phyloP scores from a whole-genome alignment of 1,140 invertebrate genomes.

The Apis dorsata region DNA sequence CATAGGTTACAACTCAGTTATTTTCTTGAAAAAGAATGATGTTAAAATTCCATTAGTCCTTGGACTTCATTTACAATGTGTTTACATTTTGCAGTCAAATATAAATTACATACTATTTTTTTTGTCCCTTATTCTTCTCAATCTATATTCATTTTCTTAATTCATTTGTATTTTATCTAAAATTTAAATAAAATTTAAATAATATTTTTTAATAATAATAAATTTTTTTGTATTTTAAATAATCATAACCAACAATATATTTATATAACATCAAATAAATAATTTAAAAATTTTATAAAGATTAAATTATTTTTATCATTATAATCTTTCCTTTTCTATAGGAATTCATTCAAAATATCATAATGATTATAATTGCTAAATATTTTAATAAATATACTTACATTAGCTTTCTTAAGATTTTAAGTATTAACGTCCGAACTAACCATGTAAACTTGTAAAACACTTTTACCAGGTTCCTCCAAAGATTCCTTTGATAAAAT shows the following conservation, averaged over 20 bases:
- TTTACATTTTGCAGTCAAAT: background rate
- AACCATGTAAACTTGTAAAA: constrained; percentile 78
- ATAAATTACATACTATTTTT: background rate
- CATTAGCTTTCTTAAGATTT: constrained; percentile 53
- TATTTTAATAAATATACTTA: constrained; percentile 66
- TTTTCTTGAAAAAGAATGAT: too few species aligned
- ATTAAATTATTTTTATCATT: constrained; percentile 12
- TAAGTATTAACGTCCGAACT: constrained; percentile 64
- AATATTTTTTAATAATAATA: background rate
- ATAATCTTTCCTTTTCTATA: constrained; percentile 10
- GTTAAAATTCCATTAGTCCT: too few species aligned
- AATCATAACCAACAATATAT: background rate
- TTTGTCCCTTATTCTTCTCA: too few species aligned
- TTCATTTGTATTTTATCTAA: background rate
- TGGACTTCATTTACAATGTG: too few species aligned
- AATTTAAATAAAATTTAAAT: background rate
- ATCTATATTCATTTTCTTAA: background rate
- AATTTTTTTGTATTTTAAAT: background rate
- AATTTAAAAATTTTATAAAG: background rate
- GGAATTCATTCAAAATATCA: constrained; percentile 44
- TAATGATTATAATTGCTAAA: constrained; percentile 66
- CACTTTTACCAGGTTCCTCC: constrained; percentile 73
- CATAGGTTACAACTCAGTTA: too few species aligned
- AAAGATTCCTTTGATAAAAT: constrained; percentile 75
- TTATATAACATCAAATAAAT: background rate